A percentile compares a stretch with the other conserved stretches of the same genome.
Conservation (phyloP, 2,113 vertebrate genomes). For the Taurulus bubalis region DNA sequence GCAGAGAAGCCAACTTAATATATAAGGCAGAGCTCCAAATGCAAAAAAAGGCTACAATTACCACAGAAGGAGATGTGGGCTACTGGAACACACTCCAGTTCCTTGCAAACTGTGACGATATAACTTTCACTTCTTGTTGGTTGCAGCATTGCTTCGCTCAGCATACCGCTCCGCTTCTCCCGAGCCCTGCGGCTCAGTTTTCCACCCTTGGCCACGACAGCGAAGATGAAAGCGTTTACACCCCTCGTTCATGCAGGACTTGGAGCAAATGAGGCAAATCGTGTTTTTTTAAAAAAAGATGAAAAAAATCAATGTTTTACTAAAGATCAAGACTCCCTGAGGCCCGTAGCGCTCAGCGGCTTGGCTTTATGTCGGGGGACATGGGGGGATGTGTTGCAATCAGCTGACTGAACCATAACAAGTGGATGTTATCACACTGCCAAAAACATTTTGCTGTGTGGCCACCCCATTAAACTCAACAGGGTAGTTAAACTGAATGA, state of each 20-base stretch:
- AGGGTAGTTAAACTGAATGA: conserved; percentile 61
- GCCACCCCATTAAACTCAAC: conserved; percentile 39
- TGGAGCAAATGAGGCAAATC: conserved; percentile 43
- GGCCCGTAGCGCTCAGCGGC: conserved; percentile 5
- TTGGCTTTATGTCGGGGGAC: neutral
- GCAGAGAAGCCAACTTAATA: neutral
- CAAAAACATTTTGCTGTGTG: conserved; percentile 40
- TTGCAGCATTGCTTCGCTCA: conserved; percentile 51
- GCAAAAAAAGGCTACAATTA: neutral
- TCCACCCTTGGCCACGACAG: conserved; percentile 29
- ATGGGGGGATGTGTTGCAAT: conserved; percentile 24
- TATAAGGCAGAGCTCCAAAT: neutral
- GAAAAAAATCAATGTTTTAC: conserved; percentile 20
- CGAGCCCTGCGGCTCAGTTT: conserved; percentile 14
- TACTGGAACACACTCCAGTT: conserved; percentile 21
- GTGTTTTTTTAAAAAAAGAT: conserved; percentile 14
- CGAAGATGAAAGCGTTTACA: conserved; percentile 39
- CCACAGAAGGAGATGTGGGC: conserved; percentile 24
- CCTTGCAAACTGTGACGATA: conserved; percentile 24
- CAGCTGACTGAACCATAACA: conserved; percentile 47
- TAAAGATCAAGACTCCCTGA: conserved; percentile 33
- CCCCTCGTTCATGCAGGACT: conserved; percentile 27
- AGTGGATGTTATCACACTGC: conserved; percentile 34
- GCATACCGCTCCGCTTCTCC: conserved; percentile 33
- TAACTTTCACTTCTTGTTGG: conserved; percentile 68